phyloP scores from a whole-genome alignment of 2,113 vertebrate genomes.

The Prochilodus magdalenae region DNA sequence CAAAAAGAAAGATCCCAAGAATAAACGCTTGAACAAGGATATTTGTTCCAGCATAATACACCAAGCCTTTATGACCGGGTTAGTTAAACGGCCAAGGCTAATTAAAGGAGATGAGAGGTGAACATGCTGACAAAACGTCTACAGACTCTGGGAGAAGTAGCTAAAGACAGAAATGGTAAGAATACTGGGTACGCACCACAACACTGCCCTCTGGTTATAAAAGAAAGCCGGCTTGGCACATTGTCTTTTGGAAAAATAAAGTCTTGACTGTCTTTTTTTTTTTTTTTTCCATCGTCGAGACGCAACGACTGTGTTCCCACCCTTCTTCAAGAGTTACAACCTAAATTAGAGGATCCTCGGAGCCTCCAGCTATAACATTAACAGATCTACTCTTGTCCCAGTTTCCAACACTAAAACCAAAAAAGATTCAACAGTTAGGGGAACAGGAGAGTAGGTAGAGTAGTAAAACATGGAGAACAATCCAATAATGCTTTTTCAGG shows the following conservation, averaged over 20 bases:
- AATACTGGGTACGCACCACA: neutral
- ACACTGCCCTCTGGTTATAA: neutral
- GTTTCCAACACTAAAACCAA: constrained; percentile 31
- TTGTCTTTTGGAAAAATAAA: constrained; percentile 21
- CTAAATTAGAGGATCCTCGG: constrained; percentile 40
- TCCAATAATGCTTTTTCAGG: neutral
- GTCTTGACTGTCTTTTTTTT: neutral
- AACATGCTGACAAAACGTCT: neutral
- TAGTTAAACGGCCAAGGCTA: constrained; percentile 29
- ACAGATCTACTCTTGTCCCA: constrained; percentile 31
- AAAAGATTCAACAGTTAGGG: too few relatives aligned
- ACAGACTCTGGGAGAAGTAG: constrained; percentile 4
- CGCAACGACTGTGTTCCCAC: constrained; percentile 22
- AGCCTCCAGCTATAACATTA: constrained; percentile 38
- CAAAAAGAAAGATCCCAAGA: constrained; percentile 21
- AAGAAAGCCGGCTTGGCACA: neutral
- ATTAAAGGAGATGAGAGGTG: constrained; percentile 22
- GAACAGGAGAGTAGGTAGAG: neutral
- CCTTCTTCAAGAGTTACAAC: constrained; percentile 27
- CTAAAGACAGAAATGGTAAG: neutral
- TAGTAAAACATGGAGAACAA: neutral
- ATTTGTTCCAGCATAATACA: constrained; percentile 35
- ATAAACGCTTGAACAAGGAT: constrained; percentile 18
- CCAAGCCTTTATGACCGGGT: constrained; percentile 10
- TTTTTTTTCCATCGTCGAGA: neutral